Base-by-base conservation (phyloP, 2,888 invertebrate species). In the Acleris literana region DNA sequence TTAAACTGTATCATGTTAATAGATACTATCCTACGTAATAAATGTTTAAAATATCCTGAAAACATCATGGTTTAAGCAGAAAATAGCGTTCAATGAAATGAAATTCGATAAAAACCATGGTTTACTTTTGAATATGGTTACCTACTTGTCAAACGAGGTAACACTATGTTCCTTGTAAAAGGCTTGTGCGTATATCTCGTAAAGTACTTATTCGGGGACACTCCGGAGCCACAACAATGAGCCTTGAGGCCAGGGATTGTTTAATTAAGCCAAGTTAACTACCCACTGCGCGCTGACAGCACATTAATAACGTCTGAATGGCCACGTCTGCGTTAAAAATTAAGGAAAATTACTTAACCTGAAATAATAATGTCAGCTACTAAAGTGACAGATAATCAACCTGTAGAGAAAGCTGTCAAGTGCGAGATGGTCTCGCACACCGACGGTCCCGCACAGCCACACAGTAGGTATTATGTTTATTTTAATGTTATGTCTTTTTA, bases 221-320 rank as follows among this genome's bases (percentile, higher is more conserved):
- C 79, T 74, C 72, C 72, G 73, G 74, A 73, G 76, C 84, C 84
- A 77, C 83, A 84, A 85, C 85, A 85, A 83, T 83, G 83, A 77
- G 77, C 76, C 74, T 72, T 78, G 74, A 75, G 73, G 71, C 68
- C 69, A 76, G 76, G 78, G 74, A 76, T 71, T 76, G 74, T 79
- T 84, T 87, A 86, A 87, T 88, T 87, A 86, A 82, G 79, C 78
- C 74, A 72, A 77, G 78, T 79, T 79, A 75, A 78, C 71, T 74
- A 74, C 76, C 69, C 64, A 25, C 56, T 51, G 65, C 33, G 51
- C 63, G 56, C 66, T 62, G 66, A 66, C 66, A 56, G 53, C 33
- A 56, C 65, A 66, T 62, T 66, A 62, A 62, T 62, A 66, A 52
- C 57, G 61, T 22, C 51, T 56, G 29, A 52, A 56, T 48, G 20